These are phyloP conservation scores for Sinocyclocheilus maitianheensis DNA, from an alignment of 2,113 vertebrate genomes.

Conservation along the genomic window DNA sequence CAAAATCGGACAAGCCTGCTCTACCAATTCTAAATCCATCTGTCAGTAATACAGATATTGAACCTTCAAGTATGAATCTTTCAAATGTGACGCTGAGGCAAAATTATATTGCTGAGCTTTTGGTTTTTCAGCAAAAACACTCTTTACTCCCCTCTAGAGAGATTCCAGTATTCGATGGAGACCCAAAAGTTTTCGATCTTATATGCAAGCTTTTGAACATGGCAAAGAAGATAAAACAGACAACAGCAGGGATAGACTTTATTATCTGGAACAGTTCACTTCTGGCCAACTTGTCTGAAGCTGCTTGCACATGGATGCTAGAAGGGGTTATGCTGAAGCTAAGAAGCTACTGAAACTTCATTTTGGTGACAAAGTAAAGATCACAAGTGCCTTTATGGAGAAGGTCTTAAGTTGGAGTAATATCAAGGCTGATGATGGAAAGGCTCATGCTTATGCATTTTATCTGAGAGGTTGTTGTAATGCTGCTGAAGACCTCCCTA, in stretches of 20 bases:
- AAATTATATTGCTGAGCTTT: background rate
- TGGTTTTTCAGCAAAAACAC: background rate
- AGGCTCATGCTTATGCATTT: background rate
- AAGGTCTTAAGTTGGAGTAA: background rate
- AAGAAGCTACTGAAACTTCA: no score
- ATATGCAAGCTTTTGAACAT: no score
- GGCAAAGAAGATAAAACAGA: no score
- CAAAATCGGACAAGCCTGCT: no score
- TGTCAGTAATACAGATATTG: background rate
- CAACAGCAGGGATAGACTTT: no score
- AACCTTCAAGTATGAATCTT: background rate
- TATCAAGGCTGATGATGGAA: background rate
- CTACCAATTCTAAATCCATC: background rate
- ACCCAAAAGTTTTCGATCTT: no score
- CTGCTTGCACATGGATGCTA: no score
- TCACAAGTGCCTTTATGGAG: background rate
- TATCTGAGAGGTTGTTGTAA: background rate
- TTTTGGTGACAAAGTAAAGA: no score
- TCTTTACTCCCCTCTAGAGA: background rate
- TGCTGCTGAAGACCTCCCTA: background rate
- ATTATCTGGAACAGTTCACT: no score
- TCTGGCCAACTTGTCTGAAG: no score
- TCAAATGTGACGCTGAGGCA: background rate
- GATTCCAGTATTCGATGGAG: no score
- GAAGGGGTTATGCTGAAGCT: no score